Evolutionary conservation across 2,888 invertebrate species (phyloP), one percentile per base, ranked within the genome.

Genomic region (Megalurothrips usitatus): DNA sequence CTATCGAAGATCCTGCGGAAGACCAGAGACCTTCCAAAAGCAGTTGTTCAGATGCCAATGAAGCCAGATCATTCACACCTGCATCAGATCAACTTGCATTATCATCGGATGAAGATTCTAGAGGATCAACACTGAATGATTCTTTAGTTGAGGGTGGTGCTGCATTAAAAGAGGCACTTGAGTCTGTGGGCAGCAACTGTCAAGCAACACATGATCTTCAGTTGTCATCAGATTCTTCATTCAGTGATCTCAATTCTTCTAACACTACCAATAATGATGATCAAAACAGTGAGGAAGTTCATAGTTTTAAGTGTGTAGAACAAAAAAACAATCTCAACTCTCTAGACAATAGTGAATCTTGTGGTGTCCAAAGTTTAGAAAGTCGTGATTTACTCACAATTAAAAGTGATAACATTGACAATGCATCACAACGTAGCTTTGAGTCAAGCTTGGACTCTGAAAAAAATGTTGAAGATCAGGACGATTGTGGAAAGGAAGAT

Each of bases 221-320:
- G 68, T 26, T 75, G 23, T 75, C 68, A 23, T 75, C 68, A 10
- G 68, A 75, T 23, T 75, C 68, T 9, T 75, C 68, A 26, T 75
- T 75, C 26, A 75, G 68, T 75, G 68, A 75, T 75, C 68, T 75
- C 68, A 75, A 75, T 75, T 75, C 68, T 12, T 75, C 68, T 12
- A 75, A 75, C 68, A 75, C 68, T 9, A 75, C 68, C 1, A 75
- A 75, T 26, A 75, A 75, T 75, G 68, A 75, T 8, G 26, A 26
- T 23, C 23, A 75, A 75, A 75, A 12, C 68, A 75, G 68, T 75
- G 68, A 75, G 23, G 68, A 75, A 23, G 68, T 75, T 6, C 11
- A 75, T 75, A 75, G 26, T 8, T 75, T 26, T 75, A 75, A 75
- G 68, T 75, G 68, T 75, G 10, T 26, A 75, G 68, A 75, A 26